phyloP scores from a whole-genome alignment of 2,797 vertebrate species.

The Sebastes aleutianus region DNA sequence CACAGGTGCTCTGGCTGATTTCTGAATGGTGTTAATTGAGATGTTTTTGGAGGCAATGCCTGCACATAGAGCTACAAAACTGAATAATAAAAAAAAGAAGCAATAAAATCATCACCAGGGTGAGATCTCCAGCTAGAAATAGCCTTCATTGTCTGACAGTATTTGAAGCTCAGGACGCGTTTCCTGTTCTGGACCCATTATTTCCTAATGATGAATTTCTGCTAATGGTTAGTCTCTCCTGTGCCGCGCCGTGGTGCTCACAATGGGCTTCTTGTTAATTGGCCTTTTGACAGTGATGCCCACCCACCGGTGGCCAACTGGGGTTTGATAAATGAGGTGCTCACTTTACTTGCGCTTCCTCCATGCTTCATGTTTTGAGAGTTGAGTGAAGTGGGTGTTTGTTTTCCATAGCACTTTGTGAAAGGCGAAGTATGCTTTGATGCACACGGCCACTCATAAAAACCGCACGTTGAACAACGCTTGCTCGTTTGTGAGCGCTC shows the following conservation, averaged over 20 bases:
- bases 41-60: slow-evolving; percentile 7
- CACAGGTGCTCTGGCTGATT: neutral
- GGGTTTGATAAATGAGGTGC: slow-evolving; percentile 80
- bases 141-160: slow-evolving; percentile 25
- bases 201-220: slow-evolving; percentile 73
- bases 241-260: slow-evolving; percentile 59
- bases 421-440: slow-evolving; percentile 60
- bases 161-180: slow-evolving; percentile 38
- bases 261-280: slow-evolving; percentile 81
- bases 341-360: slow-evolving; percentile 61
- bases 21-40: slow-evolving; percentile 29
- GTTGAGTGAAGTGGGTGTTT: slow-evolving; percentile 75
- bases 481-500: neutral
- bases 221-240: slow-evolving; percentile 66
- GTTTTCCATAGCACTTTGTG: slow-evolving; percentile 64
- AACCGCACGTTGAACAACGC: slow-evolving; percentile 25
- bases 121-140: slow-evolving; percentile 31
- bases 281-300: slow-evolving; percentile 81
- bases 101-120: neutral
- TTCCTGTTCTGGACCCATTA: slow-evolving; percentile 69
- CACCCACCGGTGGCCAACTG: slow-evolving; percentile 76
- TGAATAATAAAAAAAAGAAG: neutral
- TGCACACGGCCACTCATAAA: slow-evolving; percentile 45
- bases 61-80: neutral
- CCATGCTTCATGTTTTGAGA: slow-evolving; percentile 62